These are phyloP conservation scores for Seira ritae DNA, from an alignment of 2,888 invertebrate species.

Conservation along the genomic window DNA sequence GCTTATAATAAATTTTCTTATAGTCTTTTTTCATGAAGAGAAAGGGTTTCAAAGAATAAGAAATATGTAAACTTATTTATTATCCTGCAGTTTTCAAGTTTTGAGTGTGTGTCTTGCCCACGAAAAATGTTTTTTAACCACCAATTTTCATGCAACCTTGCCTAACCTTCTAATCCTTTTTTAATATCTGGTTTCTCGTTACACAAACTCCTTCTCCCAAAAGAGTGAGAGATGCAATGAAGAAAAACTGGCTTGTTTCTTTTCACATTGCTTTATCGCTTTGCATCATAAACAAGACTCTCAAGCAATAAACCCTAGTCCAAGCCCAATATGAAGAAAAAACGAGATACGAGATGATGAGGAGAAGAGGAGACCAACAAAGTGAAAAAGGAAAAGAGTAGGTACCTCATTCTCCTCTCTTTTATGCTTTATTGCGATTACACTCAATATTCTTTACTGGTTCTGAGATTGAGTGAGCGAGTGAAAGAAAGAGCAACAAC, in stretches of 20 bases:
- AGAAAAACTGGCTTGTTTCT: constrained; percentile 12
- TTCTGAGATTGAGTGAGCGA: background rate
- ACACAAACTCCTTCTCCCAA: background rate
- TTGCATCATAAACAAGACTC: constrained; percentile 16
- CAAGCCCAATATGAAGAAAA: background rate
- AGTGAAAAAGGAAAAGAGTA: constrained; percentile 42
- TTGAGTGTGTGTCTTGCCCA: background rate
- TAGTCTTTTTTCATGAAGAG: background rate
- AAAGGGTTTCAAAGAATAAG: background rate
- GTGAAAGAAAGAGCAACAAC: background rate
- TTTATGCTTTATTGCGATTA: background rate
- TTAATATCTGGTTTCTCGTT: background rate
- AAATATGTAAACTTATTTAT: background rate
- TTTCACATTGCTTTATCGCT: constrained; percentile 5
- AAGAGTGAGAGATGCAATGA: background rate
- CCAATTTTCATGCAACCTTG: constrained; percentile 51
- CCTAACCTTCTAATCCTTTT: constrained; percentile 40
- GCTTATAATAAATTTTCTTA: too few species aligned
- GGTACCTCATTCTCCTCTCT: constrained; percentile 27
- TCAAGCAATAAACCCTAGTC: constrained; percentile 16
- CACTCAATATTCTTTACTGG: background rate
- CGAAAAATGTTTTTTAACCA: background rate
- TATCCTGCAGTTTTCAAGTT: too few species aligned
- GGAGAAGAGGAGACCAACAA: constrained; percentile 20
- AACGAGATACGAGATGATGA: constrained; percentile 18